phyloP scores from a whole-genome alignment of 2,113 vertebrate species.

The Notarius quadriscutis region DNA sequence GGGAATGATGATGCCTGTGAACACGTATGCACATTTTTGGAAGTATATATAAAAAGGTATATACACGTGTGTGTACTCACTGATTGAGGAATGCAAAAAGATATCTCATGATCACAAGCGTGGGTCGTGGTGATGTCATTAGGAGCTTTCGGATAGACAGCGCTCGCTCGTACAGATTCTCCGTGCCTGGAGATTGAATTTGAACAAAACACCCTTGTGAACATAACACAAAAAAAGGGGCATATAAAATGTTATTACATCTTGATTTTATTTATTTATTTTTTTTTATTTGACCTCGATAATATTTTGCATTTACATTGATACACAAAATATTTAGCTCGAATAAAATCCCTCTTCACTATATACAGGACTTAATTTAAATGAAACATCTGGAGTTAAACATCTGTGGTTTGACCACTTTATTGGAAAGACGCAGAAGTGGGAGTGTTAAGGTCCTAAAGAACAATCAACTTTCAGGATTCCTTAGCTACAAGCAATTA shows the following conservation, averaged over 20 bases:
- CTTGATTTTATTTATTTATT: not conserved
- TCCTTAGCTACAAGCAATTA: not conserved
- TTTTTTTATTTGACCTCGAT: not conserved
- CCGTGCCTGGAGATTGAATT: slow-evolving; percentile 78
- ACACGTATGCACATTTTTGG: not conserved
- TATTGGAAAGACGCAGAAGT: too few species aligned
- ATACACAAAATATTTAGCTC: not conserved
- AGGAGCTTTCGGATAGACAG: slow-evolving; percentile 95
- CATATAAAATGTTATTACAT: too few species aligned
- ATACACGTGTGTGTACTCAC: slow-evolving; percentile 74
- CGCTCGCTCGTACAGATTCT: slow-evolving; percentile 95
- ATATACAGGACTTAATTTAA: not conserved
- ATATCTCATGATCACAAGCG: slow-evolving; percentile 96
- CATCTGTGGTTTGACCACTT: not conserved
- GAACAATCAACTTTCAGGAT: not conserved
- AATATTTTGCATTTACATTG: not conserved
- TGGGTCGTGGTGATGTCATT: slow-evolving; percentile 85
- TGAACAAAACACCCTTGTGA: not conserved
- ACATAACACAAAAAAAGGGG: not conserved
- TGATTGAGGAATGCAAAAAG: slow-evolving; percentile 99
- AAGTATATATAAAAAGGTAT: not conserved
- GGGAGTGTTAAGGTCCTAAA: too few species aligned
- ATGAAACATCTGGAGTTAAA: not conserved
- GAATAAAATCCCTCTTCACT: not conserved
- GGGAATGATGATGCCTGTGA: not conserved